phyloP scores from a whole-genome alignment of 2,113 vertebrate genomes.

The Calidris pygmaea region DNA sequence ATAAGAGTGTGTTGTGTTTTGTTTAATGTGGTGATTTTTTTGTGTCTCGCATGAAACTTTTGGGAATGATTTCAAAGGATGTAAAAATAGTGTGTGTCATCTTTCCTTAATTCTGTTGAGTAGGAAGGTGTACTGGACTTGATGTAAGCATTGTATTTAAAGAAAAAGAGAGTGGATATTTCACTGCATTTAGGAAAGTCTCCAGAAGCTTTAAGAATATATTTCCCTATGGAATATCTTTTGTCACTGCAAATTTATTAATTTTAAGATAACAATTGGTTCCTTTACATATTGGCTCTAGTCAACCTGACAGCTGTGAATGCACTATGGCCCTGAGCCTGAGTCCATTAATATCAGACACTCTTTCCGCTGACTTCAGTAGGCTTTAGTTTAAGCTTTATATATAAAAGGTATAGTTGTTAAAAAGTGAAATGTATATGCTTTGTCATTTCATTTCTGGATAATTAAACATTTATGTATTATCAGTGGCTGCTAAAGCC shows the following conservation, averaged over 20 bases:
- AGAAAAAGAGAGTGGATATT: background rate
- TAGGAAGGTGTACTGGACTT: constrained; percentile 18
- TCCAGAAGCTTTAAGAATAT: background rate
- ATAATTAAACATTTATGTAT: background rate
- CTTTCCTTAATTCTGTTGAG: constrained; percentile 46
- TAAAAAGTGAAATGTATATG: background rate
- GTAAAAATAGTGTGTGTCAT: background rate
- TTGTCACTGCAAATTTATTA: background rate
- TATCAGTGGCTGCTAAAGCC: background rate
- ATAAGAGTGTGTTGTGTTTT: constrained; percentile 41
- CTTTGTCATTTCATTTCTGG: background rate
- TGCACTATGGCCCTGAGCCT: background rate
- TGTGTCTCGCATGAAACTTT: constrained; percentile 29
- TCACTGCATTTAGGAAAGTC: background rate
- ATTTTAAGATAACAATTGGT: background rate
- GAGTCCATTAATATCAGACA: background rate
- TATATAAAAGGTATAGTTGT: background rate
- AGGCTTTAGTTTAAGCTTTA: background rate
- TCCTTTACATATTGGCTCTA: background rate
- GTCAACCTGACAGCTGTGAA: background rate
- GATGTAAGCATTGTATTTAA: background rate
- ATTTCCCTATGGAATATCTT: background rate
- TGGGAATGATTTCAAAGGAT: constrained; percentile 45
- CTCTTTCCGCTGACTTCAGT: background rate
- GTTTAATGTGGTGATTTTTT: constrained; percentile 20